These are phyloP conservation scores for Oryzias sinensis DNA, from an alignment of 2,797 vertebrate genomes.

Conservation along the genomic window DNA sequence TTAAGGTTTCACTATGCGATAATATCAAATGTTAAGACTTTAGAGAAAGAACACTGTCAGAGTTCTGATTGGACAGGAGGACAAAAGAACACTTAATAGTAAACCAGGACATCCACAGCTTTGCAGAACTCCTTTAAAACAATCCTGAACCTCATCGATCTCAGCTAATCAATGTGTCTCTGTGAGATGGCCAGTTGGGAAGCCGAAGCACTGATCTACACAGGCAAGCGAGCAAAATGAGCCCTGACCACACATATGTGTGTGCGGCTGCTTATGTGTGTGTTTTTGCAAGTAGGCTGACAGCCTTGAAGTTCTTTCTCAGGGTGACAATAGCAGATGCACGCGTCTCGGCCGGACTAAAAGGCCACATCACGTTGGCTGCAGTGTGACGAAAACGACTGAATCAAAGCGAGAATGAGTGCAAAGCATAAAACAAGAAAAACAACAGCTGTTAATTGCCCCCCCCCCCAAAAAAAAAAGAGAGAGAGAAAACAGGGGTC, in stretches of 20 bases:
- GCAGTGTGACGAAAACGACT: constrained; percentile 15
- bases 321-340: constrained; percentile 47
- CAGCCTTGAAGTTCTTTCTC: constrained; percentile 52
- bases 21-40: background rate
- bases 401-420: constrained; percentile 16
- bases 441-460: constrained; percentile 30
- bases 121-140: constrained; percentile 57
- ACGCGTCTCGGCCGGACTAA: constrained; percentile 25
- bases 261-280: constrained; percentile 12
- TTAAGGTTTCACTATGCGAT: constrained; percentile 5
- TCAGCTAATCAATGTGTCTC: constrained; percentile 60
- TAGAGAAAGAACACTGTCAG: background rate
- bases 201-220: constrained; percentile 42
- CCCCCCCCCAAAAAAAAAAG: background rate
- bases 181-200: constrained; percentile 41
- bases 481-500: constrained; percentile 10
- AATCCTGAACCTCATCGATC: constrained; percentile 58
- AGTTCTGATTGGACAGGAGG: background rate
- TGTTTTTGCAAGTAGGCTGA: constrained; percentile 29
- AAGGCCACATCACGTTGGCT: constrained; percentile 25
- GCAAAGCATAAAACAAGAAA: background rate
- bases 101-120: constrained; percentile 27
- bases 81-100: constrained; percentile 19
- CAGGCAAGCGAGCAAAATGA: constrained; percentile 43
- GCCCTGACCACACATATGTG: constrained; percentile 8